These are phyloP conservation scores for Leptocoma aspasia DNA, from an alignment of 2,113 vertebrate genomes.

Conservation along the genomic window DNA sequence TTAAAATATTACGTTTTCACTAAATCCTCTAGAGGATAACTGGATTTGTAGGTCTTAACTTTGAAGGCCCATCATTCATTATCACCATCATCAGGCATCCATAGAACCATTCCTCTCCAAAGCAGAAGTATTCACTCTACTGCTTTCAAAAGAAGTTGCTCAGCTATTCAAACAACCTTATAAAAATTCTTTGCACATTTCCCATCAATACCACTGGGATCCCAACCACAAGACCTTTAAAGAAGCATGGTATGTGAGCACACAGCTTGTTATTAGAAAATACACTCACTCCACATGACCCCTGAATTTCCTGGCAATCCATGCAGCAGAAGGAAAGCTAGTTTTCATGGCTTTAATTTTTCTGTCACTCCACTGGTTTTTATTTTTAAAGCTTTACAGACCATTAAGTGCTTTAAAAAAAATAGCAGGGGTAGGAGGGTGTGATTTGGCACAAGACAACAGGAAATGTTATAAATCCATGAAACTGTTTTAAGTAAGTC, in stretches of 20 bases:
- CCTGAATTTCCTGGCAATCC: background rate
- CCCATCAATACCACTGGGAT: background rate
- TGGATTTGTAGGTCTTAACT: background rate
- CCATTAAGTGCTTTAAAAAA: background rate
- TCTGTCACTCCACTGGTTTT: background rate
- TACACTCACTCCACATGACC: background rate
- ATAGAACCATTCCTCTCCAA: background rate
- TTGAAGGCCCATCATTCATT: background rate
- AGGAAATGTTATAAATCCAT: background rate
- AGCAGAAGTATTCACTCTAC: background rate
- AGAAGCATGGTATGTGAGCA: background rate
- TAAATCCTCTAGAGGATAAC: background rate
- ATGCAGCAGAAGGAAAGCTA: background rate
- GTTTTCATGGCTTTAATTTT: background rate
- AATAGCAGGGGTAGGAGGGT: background rate
- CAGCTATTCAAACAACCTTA: background rate
- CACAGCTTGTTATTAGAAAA: constrained; percentile 9
- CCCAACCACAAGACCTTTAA: background rate
- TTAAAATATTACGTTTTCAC: background rate
- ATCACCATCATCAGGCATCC: background rate
- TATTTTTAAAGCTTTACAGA: background rate
- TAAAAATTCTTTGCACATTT: background rate
- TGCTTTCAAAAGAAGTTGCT: constrained; percentile 6
- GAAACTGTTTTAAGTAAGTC: background rate
- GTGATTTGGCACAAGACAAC: background rate